phyloP scores from a whole-genome alignment of 2,797 vertebrate species.

The Natrix natrix region DNA sequence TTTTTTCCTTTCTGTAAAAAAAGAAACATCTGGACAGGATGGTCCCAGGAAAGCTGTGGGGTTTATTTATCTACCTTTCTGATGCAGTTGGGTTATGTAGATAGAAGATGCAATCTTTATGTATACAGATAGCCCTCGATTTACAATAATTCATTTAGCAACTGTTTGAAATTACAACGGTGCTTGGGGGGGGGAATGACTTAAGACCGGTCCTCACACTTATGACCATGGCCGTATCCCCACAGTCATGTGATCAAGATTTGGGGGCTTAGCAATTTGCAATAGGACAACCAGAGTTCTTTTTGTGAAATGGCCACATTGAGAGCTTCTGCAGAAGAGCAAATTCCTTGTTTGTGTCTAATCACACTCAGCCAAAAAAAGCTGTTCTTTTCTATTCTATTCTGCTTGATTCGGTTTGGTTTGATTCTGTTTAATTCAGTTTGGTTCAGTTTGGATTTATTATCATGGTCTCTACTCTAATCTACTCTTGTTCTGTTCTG shows the following conservation, averaged over 20 bases:
- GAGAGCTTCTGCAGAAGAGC: neutral
- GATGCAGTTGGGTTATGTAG: accelerated
- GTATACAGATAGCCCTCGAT: neutral
- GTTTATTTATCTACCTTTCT: conserved; percentile 15
- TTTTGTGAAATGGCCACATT: neutral
- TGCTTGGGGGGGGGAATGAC: neutral
- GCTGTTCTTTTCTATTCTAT: too few relatives aligned
- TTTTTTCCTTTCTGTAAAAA: conserved; percentile 69
- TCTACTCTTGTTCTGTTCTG: too few relatives aligned
- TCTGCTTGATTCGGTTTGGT: too few relatives aligned
- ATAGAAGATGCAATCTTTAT: neutral
- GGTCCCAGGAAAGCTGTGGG: conserved; percentile 55
- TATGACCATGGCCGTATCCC: too few relatives aligned
- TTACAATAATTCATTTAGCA: neutral
- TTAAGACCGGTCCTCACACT: too few relatives aligned
- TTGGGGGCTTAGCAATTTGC: neutral
- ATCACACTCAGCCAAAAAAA: neutral
- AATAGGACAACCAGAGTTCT: neutral
- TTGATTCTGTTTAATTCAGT: too few relatives aligned
- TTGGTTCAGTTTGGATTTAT: too few relatives aligned
- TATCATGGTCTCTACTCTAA: too few relatives aligned
- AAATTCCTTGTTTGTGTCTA: neutral
- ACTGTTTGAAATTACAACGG: neutral
- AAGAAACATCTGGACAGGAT: conserved; percentile 75
- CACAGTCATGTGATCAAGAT: neutral